A percentile compares a stretch with the other conserved stretches of the same genome.
These are phyloP conservation scores for Parazoanthus atlanticus DNA, from an alignment of 92 coral and sea anemone species.

Conservation along the genomic window DNA sequence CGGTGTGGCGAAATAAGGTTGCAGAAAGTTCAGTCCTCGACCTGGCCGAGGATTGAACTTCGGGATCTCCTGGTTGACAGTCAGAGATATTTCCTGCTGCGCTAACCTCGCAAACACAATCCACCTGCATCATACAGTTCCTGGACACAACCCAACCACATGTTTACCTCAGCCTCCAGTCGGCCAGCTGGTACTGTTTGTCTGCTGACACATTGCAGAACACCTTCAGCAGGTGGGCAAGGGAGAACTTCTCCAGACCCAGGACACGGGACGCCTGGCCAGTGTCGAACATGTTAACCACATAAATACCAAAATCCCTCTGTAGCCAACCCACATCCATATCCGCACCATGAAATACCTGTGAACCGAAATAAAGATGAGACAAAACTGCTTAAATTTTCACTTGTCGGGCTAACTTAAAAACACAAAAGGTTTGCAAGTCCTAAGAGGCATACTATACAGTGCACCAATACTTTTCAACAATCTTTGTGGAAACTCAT, in stretches of 20 bases:
- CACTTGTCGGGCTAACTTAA: not conserved
- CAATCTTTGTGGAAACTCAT: no score
- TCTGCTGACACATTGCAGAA: conserved; percentile 95
- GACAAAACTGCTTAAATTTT: not conserved
- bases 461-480: no score
- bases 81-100: no score
- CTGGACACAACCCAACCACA: not conserved
- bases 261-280: conserved; percentile 95
- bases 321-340: conserved; percentile 98
- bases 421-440: not conserved
- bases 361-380: not conserved
- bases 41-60: no score
- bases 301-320: conserved; percentile 94
- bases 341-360: conserved; percentile 97
- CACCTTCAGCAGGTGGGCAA: conserved; percentile 86
- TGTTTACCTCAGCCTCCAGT: conserved; percentile 69
- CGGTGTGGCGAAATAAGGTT: no score
- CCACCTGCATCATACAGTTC: no score
- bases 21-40: no score
- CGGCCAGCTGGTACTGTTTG: conserved; percentile 97
- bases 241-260: conserved; percentile 75
- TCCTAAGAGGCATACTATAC: no score
- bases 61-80: no score
- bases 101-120: no score
- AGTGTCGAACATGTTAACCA: conserved; percentile 98